These are phyloP conservation scores for Goniozus legneri DNA, from an alignment of 1,140 invertebrate species.

Conservation along the genomic window DNA sequence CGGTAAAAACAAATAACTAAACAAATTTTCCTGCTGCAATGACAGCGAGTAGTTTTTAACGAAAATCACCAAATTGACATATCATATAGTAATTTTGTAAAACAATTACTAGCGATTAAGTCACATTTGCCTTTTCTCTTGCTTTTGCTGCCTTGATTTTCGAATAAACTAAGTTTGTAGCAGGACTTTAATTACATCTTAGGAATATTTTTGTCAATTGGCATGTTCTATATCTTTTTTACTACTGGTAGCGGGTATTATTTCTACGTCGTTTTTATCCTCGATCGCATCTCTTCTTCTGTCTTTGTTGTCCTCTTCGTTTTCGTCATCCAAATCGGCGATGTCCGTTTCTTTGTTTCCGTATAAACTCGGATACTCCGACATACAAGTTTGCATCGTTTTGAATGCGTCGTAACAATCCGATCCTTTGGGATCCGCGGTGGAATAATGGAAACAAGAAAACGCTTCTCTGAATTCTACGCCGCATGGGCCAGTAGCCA, in stretches of 20 bases:
- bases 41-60: no score
- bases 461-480: slow-evolving; percentile 90
- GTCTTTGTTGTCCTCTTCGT: neutral
- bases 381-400: slow-evolving; percentile 91
- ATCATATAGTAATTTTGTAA: no score
- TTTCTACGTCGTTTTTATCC: slow-evolving; percentile 4
- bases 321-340: slow-evolving; percentile 51
- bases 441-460: slow-evolving; percentile 89
- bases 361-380: slow-evolving; percentile 83
- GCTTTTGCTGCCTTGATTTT: no score
- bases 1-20: no score
- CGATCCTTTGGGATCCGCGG: slow-evolving; percentile 75
- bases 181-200: no score
- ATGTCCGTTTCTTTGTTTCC: slow-evolving; percentile 56
- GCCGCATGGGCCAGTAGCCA: slow-evolving; percentile 94
- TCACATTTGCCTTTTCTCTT: no score
- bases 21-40: no score
- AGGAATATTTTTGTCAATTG: no score
- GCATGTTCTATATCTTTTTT: slow-evolving; percentile 18
- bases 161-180: no score
- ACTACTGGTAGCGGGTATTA: slow-evolving; percentile 5
- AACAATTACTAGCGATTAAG: no score
- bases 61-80: no score
- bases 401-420: slow-evolving; percentile 90
- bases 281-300: neutral